Conservation (phyloP, 1,140 invertebrate genomes). For the Ditylenchus dipsaci region DNA sequence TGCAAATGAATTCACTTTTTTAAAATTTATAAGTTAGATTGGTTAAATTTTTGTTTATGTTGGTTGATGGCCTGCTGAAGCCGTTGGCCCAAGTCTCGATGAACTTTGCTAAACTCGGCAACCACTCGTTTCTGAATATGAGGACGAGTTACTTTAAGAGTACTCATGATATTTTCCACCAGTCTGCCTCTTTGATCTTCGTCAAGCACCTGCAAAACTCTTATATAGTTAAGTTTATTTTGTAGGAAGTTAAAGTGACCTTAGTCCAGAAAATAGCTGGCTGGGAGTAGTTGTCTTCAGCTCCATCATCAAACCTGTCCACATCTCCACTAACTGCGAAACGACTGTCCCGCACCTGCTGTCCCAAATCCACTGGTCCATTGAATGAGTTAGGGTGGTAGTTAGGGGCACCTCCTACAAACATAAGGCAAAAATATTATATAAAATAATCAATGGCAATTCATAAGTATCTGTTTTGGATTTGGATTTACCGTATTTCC, state of each 20-base stretch:
- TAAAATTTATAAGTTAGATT: background rate
- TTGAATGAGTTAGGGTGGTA: conserved; percentile 92
- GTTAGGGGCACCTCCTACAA: conserved; percentile 71
- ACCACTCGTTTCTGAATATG: conserved; percentile 71
- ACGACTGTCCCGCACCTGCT: conserved; percentile 48
- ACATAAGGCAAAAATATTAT: conserved; percentile 3
- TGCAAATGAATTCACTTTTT: no score
- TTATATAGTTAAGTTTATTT: conserved; percentile 50
- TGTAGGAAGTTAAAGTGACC: conserved; percentile 68
- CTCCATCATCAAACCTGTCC: conserved; percentile 71
- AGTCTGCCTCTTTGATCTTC: conserved; percentile 70
- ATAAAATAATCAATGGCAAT: background rate
- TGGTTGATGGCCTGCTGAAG: conserved; percentile 54
- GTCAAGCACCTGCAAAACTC: conserved; percentile 70
- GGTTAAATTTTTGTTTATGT: background rate
- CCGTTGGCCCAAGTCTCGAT: conserved; percentile 60
- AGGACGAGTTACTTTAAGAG: conserved; percentile 72
- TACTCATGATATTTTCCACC: conserved; percentile 74
- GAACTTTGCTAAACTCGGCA: conserved; percentile 60
- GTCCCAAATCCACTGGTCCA: conserved; percentile 65
- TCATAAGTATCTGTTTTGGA: background rate
- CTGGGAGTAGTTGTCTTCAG: conserved; percentile 87
- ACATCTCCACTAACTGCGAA: conserved; percentile 63
- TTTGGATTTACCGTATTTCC: no score
- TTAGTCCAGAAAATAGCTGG: conserved; percentile 74